A percentile compares a stretch with the other conserved stretches of the same genome.
phyloP scores from a whole-genome alignment of 2,113 vertebrate genomes.

The Leptodactylus fuscus region DNA sequence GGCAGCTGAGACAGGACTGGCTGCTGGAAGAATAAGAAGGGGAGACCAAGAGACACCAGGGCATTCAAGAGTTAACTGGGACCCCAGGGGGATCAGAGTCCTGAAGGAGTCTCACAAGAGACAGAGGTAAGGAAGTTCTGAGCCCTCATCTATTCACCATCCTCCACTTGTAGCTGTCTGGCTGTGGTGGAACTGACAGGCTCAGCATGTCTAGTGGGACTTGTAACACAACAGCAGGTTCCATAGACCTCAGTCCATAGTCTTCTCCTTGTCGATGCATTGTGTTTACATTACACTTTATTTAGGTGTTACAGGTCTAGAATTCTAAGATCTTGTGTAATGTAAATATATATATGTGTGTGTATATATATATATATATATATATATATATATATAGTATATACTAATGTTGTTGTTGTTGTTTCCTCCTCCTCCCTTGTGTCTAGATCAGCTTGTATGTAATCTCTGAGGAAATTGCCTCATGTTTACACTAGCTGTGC shows the following conservation, averaged over 20 bases:
- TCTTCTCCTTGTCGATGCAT: neutral
- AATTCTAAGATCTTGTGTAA: no score
- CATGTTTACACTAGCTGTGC: neutral
- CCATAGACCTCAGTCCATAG: neutral
- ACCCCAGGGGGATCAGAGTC: neutral
- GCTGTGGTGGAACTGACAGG: neutral
- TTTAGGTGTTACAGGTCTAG: no score
- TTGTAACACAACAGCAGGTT: neutral
- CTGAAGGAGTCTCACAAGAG: neutral
- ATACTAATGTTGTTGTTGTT: neutral
- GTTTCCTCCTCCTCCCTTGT: neutral
- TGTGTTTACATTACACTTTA: no score
- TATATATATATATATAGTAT: no score
- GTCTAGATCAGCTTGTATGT: neutral
- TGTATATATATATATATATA: neutral
- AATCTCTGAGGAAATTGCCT: conserved; percentile 39
- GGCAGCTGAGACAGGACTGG: conserved; percentile 8
- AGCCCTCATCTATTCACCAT: neutral
- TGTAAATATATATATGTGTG: no score
- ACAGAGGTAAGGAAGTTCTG: conserved; percentile 18
- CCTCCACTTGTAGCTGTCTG: neutral
- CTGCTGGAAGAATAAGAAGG: neutral
- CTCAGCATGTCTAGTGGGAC: neutral
- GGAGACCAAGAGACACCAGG: neutral
- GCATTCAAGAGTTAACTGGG: neutral